Base-by-base conservation (phyloP, 2,888 invertebrate species). In the Phyllotreta cruciferae region DNA sequence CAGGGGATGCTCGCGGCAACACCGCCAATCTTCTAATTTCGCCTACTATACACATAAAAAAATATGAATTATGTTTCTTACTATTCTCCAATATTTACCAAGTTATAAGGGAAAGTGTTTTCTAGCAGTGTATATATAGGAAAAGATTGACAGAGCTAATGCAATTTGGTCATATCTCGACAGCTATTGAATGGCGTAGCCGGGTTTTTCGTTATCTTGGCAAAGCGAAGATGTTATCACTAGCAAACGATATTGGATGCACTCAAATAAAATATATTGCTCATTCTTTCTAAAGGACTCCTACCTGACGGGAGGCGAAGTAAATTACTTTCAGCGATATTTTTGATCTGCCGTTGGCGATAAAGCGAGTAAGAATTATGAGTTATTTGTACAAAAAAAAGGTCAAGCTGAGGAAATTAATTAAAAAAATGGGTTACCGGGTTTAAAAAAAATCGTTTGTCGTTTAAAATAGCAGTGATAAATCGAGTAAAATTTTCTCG, bases 211-310 rank as follows among this genome's bases (percentile, higher is more conserved):
- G 67, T 72, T 71, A 70, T 65, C 63, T 60, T 64, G 60, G 58
- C 64, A 49, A 60, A 60, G 61, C 52, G 53, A 60, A 70, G 71
- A 70, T 72, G 67, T 60, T 72, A 72, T 72, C 70, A 55, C 58
- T 50, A 56, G 63, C 24, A 61, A 67, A 66, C 64, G 67, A 66
- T 68, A 69, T 69, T 61, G 64, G 70, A 68, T 70, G 71, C 67
- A 67, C 70, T 66, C 68, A 66, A 66, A 62, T 63, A 64, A 66
- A 70, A 69, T 71, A 71, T 71, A 71, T 71, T 69, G 70, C 62
- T 69, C 57, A 64, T 71, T 71, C 69, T 72, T 64, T 64, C 24
- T 62, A 64, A 64, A 60, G 62, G 14, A 38, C 13, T 60, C 38
- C 52, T 52, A 60, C 60, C 52, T 60, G 52, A 60, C 44, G 13